Percentiles rank a stretch among this genome's conserved stretches.
phyloP scores from a whole-genome alignment of 37 sponge, comb jelly and placozoan species.

The Hormiphora californensis region DNA sequence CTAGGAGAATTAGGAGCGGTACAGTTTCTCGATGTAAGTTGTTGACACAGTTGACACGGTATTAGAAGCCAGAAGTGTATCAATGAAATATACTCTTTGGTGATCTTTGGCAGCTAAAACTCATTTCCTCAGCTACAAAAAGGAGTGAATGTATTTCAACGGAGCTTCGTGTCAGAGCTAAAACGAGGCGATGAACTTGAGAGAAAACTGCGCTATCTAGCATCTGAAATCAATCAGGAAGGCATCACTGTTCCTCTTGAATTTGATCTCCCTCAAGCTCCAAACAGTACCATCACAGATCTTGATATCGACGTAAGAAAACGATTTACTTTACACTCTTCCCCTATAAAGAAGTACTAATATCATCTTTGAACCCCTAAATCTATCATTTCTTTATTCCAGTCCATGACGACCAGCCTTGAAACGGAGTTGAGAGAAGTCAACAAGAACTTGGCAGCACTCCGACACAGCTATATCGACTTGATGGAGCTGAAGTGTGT shows the following conservation, averaged over 20 bases:
- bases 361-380: neutral
- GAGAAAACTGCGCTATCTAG: conserved; percentile 61
- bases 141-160: conserved; percentile 93
- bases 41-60: neutral
- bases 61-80: neutral
- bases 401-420: conserved; percentile 36
- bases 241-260: neutral
- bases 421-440: conserved; percentile 92
- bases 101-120: neutral
- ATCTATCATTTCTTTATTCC: neutral
- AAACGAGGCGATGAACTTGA: conserved; percentile 97
- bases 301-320: neutral
- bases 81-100: neutral
- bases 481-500: conserved; percentile 89
- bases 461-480: conserved; percentile 84
- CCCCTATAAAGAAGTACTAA: neutral
- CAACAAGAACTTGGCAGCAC: conserved; percentile 77
- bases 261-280: neutral
- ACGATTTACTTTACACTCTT: neutral
- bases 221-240: neutral
- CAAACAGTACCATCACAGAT: neutral
- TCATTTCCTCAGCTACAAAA: conserved; percentile 74
- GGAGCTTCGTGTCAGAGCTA: conserved; percentile 93
- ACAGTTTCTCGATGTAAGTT: conserved; percentile 11
- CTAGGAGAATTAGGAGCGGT: conserved; percentile 73